A percentile compares a stretch with the other conserved stretches of the same genome.
Conservation (phyloP, 2,113 vertebrate genomes). For the Hemichromis elongatus region DNA sequence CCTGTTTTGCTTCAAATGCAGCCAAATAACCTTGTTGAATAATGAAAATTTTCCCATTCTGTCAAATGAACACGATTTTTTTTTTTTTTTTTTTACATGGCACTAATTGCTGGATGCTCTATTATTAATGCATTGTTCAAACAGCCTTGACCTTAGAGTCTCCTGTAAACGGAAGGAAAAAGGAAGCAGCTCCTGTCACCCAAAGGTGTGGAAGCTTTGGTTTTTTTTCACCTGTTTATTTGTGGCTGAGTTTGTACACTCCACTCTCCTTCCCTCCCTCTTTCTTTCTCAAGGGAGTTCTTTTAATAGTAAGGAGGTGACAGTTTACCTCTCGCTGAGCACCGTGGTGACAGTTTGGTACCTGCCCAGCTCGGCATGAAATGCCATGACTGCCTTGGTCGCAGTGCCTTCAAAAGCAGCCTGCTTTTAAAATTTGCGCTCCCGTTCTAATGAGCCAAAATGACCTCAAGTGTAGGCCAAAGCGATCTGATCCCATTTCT, state of each 20-base stretch:
- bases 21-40: constrained; percentile 30
- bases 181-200: neutral
- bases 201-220: neutral
- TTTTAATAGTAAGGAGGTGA: constrained; percentile 71
- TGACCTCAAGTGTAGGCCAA: constrained; percentile 38
- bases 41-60: constrained; percentile 12
- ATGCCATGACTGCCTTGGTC: neutral
- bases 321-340: constrained; percentile 47
- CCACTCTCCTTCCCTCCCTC: neutral
- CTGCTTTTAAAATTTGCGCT: constrained; percentile 13
- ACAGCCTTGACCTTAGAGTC: constrained; percentile 39
- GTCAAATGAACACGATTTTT: neutral
- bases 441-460: constrained; percentile 22
- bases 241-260: constrained; percentile 37
- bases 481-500: constrained; percentile 39
- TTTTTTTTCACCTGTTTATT: constrained; percentile 42
- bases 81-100: constrained; percentile 16
- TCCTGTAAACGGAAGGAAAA: neutral
- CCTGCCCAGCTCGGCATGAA: constrained; percentile 26
- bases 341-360: constrained; percentile 39
- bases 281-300: constrained; percentile 42
- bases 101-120: constrained; percentile 24
- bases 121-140: constrained; percentile 32
- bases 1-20: constrained; percentile 26
- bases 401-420: neutral